These are phyloP conservation scores for Bagarius yarrelli DNA, from an alignment of 2,113 vertebrate species.

Conservation along the genomic window DNA sequence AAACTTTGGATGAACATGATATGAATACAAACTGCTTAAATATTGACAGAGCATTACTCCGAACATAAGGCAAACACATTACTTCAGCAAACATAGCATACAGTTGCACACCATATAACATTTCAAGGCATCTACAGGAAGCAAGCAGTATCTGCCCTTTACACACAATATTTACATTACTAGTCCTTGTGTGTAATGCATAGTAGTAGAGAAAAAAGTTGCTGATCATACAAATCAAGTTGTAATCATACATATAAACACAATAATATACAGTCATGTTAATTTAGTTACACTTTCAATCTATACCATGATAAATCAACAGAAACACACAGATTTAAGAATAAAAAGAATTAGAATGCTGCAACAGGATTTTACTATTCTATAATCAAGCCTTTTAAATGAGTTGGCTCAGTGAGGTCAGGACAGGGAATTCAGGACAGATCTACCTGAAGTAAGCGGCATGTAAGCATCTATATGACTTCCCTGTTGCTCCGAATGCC, in stretches of 20 bases:
- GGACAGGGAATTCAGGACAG: constrained; percentile 17
- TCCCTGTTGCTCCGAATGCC: constrained; percentile 89
- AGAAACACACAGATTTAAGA: constrained; percentile 24
- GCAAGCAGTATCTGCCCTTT: constrained; percentile 10
- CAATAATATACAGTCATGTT: constrained; percentile 7
- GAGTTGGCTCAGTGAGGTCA: constrained; percentile 17
- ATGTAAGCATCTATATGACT: constrained; percentile 76
- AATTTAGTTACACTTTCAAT: constrained; percentile 25
- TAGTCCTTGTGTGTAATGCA: background rate
- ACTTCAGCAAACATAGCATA: constrained; percentile 25
- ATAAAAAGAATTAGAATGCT: constrained; percentile 9
- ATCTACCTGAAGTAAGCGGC: background rate
- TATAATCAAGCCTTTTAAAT: constrained; percentile 10
- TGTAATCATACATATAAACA: background rate
- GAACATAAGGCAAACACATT: background rate
- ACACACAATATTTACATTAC: constrained; percentile 34
- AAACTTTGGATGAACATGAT: background rate
- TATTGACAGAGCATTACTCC: background rate
- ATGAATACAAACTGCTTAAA: constrained; percentile 18
- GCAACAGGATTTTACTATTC: constrained; percentile 19
- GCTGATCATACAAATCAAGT: background rate
- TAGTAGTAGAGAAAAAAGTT: background rate
- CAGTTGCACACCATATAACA: constrained; percentile 32
- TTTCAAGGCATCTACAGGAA: constrained; percentile 17
- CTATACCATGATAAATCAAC: constrained; percentile 11